A percentile compares a stretch with the other conserved stretches of the same genome.
phyloP scores from a whole-genome alignment of 2,113 vertebrate genomes.

The Scolopax mira region DNA sequence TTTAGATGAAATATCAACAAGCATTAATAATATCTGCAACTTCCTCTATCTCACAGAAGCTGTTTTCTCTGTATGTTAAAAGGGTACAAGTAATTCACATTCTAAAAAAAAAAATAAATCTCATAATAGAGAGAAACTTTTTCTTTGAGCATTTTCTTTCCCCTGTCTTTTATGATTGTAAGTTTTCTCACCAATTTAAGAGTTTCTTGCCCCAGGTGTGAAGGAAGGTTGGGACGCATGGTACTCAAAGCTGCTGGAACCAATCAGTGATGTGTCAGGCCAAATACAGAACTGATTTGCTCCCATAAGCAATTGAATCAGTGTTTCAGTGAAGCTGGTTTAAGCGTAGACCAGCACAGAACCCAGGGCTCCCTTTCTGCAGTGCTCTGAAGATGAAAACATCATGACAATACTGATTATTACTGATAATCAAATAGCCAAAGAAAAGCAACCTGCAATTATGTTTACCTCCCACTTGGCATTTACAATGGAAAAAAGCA shows the following conservation, averaged over 20 bases:
- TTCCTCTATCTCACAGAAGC: neutral
- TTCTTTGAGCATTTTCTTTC: neutral
- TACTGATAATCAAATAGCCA: neutral
- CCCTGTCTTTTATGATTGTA: neutral
- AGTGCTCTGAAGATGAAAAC: neutral
- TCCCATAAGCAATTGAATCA: neutral
- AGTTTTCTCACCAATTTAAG: neutral
- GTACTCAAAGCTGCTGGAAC: neutral
- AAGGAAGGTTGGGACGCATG: neutral
- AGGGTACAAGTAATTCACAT: neutral
- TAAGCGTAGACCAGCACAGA: neutral
- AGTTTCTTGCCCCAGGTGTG: neutral
- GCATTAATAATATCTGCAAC: neutral
- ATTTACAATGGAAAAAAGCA: neutral
- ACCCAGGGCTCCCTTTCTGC: neutral
- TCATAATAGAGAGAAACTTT: neutral
- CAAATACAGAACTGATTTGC: neutral
- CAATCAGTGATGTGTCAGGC: neutral
- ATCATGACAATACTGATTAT: neutral
- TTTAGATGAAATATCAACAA: conserved; percentile 25
- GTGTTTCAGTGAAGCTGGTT: neutral
- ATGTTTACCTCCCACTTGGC: neutral
- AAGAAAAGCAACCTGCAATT: neutral
- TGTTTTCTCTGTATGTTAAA: neutral
- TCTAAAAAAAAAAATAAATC: neutral